Base-by-base conservation (phyloP, 2,888 invertebrate species). In the Cheilosia vernalis region DNA sequence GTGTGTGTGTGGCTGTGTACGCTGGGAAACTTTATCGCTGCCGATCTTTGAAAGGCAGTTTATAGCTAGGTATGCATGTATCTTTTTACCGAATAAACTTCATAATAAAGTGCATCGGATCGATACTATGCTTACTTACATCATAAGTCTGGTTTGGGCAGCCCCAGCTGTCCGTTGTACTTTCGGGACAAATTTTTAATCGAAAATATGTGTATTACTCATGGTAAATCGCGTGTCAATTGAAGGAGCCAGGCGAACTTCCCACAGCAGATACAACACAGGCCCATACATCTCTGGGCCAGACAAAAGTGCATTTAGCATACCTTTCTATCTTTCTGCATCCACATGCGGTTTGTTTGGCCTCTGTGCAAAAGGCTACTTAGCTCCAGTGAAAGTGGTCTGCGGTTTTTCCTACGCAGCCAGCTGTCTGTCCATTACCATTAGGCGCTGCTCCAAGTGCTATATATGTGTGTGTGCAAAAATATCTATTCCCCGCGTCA, bases 381-480 rank as follows among this genome's bases (percentile, higher is more conserved):
- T 47, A 61, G 27, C 55, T 44, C n/a, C 55, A 58, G 84, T 80
- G 80, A 85, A 85, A 85, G 84, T 85, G 74, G 42, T 73, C 49
- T 76, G 76, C 60, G 63, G 78, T 63, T 69, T 73, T 51, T 44
- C 53, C 21, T 40, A 56, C 58, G 47, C 79, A 79, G 53, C 49
- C 84, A 84, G 67, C 72, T 79, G 74, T 53, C 79, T 53, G 69
- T 74, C 84, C 72, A 69, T 78, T 81, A 74, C 80, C 72, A 69
- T 78, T 81, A 74, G 40, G 49, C 69, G 67, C 66, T 33, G 30
- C 30, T 53, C 47, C 33, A 64, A 56, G 13, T 47, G 51, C 2
- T 37, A 17, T 55, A 27, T 6, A 27, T 60, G 33, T 78, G 27
- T 58, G 27, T 63, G 84, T 66, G 74, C 74, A 76, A 85, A 80